Evolutionary conservation across 2,888 invertebrate species (phyloP), one percentile per base, ranked within the genome.

Genomic region (Idaea straminata): DNA sequence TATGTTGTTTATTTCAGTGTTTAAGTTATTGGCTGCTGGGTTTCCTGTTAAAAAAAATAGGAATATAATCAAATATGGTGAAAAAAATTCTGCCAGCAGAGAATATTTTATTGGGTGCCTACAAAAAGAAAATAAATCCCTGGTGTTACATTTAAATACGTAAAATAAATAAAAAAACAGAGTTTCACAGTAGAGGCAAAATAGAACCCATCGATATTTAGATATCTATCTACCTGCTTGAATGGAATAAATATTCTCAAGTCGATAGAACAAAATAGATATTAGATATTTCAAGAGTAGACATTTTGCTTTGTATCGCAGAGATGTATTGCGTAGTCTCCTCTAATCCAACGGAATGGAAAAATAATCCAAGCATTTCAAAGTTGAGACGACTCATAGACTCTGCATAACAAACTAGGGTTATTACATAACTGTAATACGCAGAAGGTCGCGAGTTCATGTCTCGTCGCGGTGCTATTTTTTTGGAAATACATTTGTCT

Each of bases 301-400:
- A 13, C 47, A 47, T 47, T 13, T 47, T 47, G 47, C 47, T 47
- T 47, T 47, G 47, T 47, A 47, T 47, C 13, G 47, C 47, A 4
- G 10, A 47, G 47, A 47, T 47, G 47, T 47, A 65, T 76, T 76
- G 67, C 71, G 67, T 77, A 71, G 65, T 72, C 74, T 63, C 35
- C 66, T 63, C 47, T 83, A 81, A 84, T 83, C 83, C 79, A 74
- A 71, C 72, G 75, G 72, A 80, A 83, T 78, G 77, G 75, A 80
- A 83, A 83, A 80, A 79, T 81, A 83, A 83, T 82, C 79, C 76
- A 70, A 76, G 77, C 73, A 74, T 72, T 76, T 72, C 70, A 72
- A 77, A 76, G 67, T 74, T 68, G 64, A 69, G 72, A 67, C 65
- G 61, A 64, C 61, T 65, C 63, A 61, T 66, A 68, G 64, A 68